A percentile compares a stretch with the other conserved stretches of the same genome.
phyloP scores from a whole-genome alignment of 2,113 vertebrate species.

The Egretta garzetta region DNA sequence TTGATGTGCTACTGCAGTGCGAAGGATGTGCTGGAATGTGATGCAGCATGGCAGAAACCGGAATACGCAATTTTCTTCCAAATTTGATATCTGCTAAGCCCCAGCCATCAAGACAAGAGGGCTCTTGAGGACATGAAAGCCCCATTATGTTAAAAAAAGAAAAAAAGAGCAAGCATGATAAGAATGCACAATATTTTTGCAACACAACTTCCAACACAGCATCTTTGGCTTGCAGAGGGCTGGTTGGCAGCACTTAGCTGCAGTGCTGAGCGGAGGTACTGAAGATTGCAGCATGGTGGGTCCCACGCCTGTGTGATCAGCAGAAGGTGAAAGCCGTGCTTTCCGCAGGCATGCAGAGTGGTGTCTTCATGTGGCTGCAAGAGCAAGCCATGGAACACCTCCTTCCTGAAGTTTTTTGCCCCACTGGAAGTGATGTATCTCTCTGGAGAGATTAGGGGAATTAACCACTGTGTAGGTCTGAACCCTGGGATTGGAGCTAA shows the following conservation, averaged over 20 bases:
- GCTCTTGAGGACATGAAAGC: not conserved
- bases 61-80: not conserved
- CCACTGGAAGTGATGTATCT: not conserved
- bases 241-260: not conserved
- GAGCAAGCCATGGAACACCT: not conserved
- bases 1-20: not conserved
- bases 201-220: not conserved
- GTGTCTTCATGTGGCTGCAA: not conserved
- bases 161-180: not conserved
- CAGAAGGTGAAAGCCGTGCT: not conserved
- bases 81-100: not conserved
- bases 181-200: not conserved
- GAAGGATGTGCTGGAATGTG: not conserved
- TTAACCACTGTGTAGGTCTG: not conserved
- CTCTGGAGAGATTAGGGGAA: not conserved
- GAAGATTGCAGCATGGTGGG: not conserved
- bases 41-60: not conserved
- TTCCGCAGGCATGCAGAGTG: rapidly evolving
- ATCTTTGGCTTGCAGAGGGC: rapidly evolving
- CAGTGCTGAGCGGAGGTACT: not conserved
- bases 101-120: not conserved
- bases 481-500: not conserved
- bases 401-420: not conserved
- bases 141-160: not conserved
- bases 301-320: not conserved